Evolutionary conservation across 2,797 vertebrate species (phyloP), one percentile per base, ranked within the genome.

Genomic region (Brachymystax lenok): DNA sequence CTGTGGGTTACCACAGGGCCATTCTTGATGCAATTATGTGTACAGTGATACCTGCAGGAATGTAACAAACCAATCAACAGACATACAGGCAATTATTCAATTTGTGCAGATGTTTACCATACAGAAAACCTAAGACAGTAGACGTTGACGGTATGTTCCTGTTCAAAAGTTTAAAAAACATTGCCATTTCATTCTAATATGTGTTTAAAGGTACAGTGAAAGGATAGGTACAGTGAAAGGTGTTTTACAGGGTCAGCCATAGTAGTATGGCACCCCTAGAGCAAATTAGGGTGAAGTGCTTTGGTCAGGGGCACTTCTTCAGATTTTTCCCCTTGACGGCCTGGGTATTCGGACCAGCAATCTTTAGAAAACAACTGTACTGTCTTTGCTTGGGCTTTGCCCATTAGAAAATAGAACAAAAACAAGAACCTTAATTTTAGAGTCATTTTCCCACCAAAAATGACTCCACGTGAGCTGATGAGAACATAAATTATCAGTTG

Each of bases 1-100:
- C 81, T 92, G 89, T 83, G 89, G 90, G 89, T 78, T 77, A 72
- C 92, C 90, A 27, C 90, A 84, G 24, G 50, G 67, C 54, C 80
- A 71, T 88, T 90, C 90, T 77, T 76, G 52, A 79, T 71, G 73
- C 88, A 89, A 82, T 40, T 40, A 40, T 40, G 89, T 83, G 90
- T 78, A 76, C 24, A 75, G 82, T 87, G 81, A 89, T 59, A 59
- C 54, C 54, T 59, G 54, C 80, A 89, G 85, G 89, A 90, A 90
- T 85, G 81, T 73, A 74, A 78, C 80, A 79, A 77, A 76, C 82
- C 80, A 80, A 74, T 51, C 78, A 85, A 69, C 76, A 86, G 81
- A 83, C 88, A 89, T 59, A 17, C 81, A 87, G 87, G 88, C 74
- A 86, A 87, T 80, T 24, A 84, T 81, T 82, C 81, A 77, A 87